Base-by-base conservation (phyloP, 2,797 vertebrate species). In the Crocidura indochinensis region DNA sequence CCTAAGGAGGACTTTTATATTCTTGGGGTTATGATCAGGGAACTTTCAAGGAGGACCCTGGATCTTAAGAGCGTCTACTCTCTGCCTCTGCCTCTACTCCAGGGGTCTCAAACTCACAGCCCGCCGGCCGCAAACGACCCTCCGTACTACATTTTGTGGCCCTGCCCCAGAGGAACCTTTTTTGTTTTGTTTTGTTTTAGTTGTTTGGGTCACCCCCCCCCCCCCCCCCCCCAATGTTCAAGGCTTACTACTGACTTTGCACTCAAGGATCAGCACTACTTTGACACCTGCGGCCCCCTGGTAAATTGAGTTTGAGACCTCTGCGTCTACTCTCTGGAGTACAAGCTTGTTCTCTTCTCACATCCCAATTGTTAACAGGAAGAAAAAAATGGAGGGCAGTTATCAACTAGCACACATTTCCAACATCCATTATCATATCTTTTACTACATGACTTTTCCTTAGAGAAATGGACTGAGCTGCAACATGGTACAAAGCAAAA, bases 401-500 rank as follows among this genome's bases (percentile, higher is more conserved):
- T 75, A 67, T 9, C 64, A 62, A 62, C 51, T n/a, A 83, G 77
- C 14, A 49, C 0, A 8, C n/a, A 38, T 31, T 46, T 79, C 5
- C 29, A 51, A 53, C 4, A 47, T 27, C 65, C 46, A 31, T 2
- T 47, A 38, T 26, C 5, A 44, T 15, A 17, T 68, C 38, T 46
- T 47, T 46, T 60, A 51, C 68, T 47, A n/a, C 2, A 5, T 56
- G 47, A 3, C 49, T 84, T 5, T 76, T 76, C 65, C 60, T 79
- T 91, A 56, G 89, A 53, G 89, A 87, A 24, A 76, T 38, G 22
- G 65, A 49, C 47, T 78, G 15, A 72, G n/a, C 27, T 60, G 10
- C 24, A 69, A 20, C n/a, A 76, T 44, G 53, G 22, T 27, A 7
- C 26, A 51, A 87, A 11, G 4, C 17, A 38, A 49, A 0, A 29